Evolutionary conservation across 1,140 invertebrate species (phyloP), one percentile per base, ranked within the genome.

Genomic region (Thrips palmi): DNA sequence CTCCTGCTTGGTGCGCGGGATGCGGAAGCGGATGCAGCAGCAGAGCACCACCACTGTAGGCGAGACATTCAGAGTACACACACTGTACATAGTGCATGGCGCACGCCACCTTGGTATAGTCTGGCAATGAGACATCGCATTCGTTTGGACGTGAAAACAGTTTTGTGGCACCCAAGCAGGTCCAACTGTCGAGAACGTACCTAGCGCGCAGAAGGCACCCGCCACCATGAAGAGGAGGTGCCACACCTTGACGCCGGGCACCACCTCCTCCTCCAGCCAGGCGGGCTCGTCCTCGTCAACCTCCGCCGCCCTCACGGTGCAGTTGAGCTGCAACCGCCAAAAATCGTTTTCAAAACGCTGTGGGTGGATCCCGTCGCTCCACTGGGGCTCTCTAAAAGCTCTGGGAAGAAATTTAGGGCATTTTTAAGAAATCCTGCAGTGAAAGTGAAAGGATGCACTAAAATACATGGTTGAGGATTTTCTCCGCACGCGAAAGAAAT

Each of bases 1-100:
- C 56, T 91, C 83, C 56, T 91, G 85, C 52, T 89, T 91, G 0
- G 85, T 91, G 18, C 85, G 65, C 2, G 86, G 86, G 45, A 92
- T 77, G 20, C 86, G 69, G 51, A 87, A 84, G 38, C 77, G 73
- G 33, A 85, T 67, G 47, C 85, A 86, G 49, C 85, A 89, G 49
- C 84, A 89, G 32, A 88, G 52, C 44, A 82, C 69, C 38, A 89
- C 73, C 32, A 78, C 50, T 52, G 25, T 19, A 37, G 43, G 37
- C 10, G 31, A 17, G 28, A 18, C 28, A 36, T 27, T n/a, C n/a
- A n/a, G n/a, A n/a, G n/a, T n/a, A 35, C 18, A 21, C 4, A 35
- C 8, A 19, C 4, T 20, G n/a, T 35, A 15, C 14, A 20, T 18
- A 7, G 22, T 15, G 14, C 22, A 18, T 20, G 33, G n/a, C 22